Evolutionary conservation across 2,113 vertebrate species (phyloP), one percentile per base, ranked within the genome.

Genomic region (Petroica traversi): DNA sequence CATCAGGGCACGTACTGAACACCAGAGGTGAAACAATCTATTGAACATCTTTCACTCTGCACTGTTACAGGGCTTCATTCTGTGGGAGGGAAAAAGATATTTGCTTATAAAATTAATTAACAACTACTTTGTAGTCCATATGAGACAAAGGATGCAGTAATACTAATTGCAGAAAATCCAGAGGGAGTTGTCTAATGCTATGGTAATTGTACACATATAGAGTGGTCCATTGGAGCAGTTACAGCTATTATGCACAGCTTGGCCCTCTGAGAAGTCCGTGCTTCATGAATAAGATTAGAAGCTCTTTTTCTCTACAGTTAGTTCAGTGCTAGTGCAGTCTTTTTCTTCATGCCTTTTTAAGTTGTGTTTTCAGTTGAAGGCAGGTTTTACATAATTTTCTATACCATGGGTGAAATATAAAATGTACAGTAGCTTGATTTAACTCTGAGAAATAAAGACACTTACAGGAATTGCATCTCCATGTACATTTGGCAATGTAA

Each of bases 21-120:
- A 26, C n/a, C 22, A 38, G 54, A 72, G 34, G 25, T 17, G 5
- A 57, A 87, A 55, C 23, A 34, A 41, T 55, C 38, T 72, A 0
- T 29, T 68, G 55, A 59, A 46, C 5, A 3, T n/a, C 25, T 62
- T 88, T n/a, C 14, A 12, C 48, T 49, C 49, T 48, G 49, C 31
- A 4, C 12, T 58, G 23, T 71, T 88, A 26, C 10, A 59, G 41
- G 41, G 17, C 68, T 63, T 68, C 11, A 25, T 86, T 91, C 54
- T 46, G 25, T 8, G 14, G 15, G 1, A 19, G 3, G 16, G 1
- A 0, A 1, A 8, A 43, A 45, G 25, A 36, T 71, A 55, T 2
- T 29, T 80, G 16, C 20, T 91, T 11, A 24, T 55, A 34, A 83
- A 68, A 49, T 63, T 92, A 78, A 69, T 74, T 83, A 80, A 80